Percentiles rank a stretch among this genome's conserved stretches.
phyloP scores from a whole-genome alignment of 2,113 vertebrate species.

The Hippotragus niger region DNA sequence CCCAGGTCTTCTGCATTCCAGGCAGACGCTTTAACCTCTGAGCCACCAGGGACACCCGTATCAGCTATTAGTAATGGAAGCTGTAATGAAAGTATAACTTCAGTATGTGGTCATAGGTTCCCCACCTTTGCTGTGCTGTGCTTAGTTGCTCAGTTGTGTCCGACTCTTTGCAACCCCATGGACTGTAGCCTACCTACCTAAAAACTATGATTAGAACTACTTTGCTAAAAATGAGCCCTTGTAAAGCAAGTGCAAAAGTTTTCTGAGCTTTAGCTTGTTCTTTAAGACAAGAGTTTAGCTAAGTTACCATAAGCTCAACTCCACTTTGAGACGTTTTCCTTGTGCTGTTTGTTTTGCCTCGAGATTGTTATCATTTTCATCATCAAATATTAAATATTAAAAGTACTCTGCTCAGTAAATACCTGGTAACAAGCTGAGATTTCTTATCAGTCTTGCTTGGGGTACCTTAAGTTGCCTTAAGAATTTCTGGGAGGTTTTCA shows the following conservation, averaged over 20 bases:
- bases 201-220: neutral
- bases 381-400: constrained; percentile 44
- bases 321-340: neutral
- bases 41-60: too few species aligned
- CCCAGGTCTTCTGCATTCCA: too few species aligned
- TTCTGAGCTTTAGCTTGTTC: neutral
- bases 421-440: constrained; percentile 3
- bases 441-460: constrained; percentile 28
- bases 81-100: neutral
- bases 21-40: too few species aligned
- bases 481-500: neutral
- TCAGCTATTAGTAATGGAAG: neutral
- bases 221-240: neutral
- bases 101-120: neutral
- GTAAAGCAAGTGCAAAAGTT: neutral
- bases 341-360: constrained; percentile 18
- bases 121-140: neutral
- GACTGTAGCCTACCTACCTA: neutral
- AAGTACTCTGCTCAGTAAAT: neutral
- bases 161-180: neutral
- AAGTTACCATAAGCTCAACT: neutral
- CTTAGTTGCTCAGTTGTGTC: neutral
- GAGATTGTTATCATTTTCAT: neutral
- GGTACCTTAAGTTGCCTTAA: neutral
- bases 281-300: neutral